These are phyloP conservation scores for Hyaena hyaena DNA, from an alignment of 2,113 vertebrate species.

Conservation along the genomic window DNA sequence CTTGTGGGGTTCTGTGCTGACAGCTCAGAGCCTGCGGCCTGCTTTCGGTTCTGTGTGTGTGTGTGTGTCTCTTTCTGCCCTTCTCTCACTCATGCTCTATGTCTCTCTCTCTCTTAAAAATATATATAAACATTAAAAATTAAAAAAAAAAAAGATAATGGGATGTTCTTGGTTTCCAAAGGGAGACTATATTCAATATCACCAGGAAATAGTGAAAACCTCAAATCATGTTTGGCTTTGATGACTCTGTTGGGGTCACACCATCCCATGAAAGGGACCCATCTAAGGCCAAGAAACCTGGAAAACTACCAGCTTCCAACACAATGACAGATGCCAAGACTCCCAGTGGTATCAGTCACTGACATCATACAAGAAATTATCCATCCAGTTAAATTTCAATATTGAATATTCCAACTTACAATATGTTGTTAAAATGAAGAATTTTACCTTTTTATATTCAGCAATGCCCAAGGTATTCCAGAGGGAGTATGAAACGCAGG, in stretches of 20 bases:
- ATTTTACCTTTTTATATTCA: slow-evolving; percentile 98
- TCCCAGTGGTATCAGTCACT: neutral
- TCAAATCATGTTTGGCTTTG: neutral
- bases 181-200: neutral
- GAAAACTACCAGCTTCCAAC: neutral
- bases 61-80: too few relatives aligned
- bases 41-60: too few relatives aligned
- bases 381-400: neutral
- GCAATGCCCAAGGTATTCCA: slow-evolving; percentile 98
- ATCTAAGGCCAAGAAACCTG: neutral
- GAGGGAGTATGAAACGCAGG: slow-evolving; percentile 98
- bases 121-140: too few relatives aligned
- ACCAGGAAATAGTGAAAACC: neutral
- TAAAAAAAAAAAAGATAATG: neutral
- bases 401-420: slow-evolving; percentile 57
- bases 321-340: neutral
- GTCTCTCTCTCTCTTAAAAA: too few relatives aligned
- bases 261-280: neutral
- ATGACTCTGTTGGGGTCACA: neutral
- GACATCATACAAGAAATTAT: neutral
- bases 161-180: neutral
- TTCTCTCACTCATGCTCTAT: too few relatives aligned
- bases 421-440: slow-evolving; percentile 71
- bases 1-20: too few relatives aligned
- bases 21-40: too few relatives aligned